Base-by-base conservation (phyloP, 2,888 invertebrate species). In the Ormyrus labotus region DNA sequence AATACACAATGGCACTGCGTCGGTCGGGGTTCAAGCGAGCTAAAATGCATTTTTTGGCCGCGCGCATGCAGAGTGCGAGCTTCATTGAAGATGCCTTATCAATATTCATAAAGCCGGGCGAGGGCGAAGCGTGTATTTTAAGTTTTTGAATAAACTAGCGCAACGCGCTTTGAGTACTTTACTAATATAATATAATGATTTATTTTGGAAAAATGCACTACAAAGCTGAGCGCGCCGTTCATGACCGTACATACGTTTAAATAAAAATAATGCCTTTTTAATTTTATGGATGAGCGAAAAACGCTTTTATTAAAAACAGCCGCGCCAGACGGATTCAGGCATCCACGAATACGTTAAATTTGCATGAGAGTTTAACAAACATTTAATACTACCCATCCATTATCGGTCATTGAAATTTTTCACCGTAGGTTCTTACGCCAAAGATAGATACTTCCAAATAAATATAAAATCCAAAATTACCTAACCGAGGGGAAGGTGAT, bases 41-140 rank as follows among this genome's bases (percentile, higher is more conserved):
- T 73, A 57, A 73, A 73, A 73, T 64, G 45, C 55, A 73, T 73
- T 73, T 72, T 72, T 70, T 61, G 19, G 50, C 5, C 50, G 51
- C 13, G 7, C 10, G 45, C 65, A 9, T 5, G 8, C 11, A 45
- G 73, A 4, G 13, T 50, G 48, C 50, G 58, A 34, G 61, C 68
- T 69, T 68, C 68, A 76, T 69, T 68, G 76, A 61, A 76, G 76
- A 76, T 76, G 47, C 68, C 13, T 69, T 61, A 76, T 76, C 61
- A 76, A 76, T 76, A 76, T 76, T 76, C 68, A 76, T 76, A 76
- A 69, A 61, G 19, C 9, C 45, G 8, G 64, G n/a, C 47, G 57
- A 63, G 34, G n/a, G 76, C 61, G 69, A 76, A 76, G 63, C 68
- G 48, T 61, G 51, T 47, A 57, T 51, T 74, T 64, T 48, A 74